A percentile compares a stretch with the other conserved stretches of the same genome.
phyloP scores from a whole-genome alignment of 2,888 invertebrate species.

The Rhodophaea formosa region DNA sequence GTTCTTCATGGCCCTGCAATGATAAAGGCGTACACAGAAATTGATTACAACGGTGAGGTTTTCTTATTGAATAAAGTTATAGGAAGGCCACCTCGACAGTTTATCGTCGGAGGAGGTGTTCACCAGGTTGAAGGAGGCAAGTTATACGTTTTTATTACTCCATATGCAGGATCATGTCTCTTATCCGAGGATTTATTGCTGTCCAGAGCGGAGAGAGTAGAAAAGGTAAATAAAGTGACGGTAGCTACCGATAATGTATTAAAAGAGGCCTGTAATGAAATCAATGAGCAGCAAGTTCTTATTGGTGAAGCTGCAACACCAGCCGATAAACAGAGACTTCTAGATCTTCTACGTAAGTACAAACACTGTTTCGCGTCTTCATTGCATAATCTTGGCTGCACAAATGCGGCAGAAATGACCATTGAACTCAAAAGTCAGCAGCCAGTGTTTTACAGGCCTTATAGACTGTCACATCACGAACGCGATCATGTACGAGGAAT shows the following conservation, averaged over 20 bases:
- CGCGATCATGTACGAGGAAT: conserved; percentile 29
- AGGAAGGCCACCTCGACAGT: neutral
- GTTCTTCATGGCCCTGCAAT: neutral
- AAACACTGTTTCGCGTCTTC: conserved; percentile 28
- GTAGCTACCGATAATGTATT: too few species aligned
- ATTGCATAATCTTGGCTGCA: conserved; percentile 27
- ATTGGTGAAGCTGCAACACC: neutral
- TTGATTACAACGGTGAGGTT: neutral
- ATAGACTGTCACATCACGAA: conserved; percentile 29
- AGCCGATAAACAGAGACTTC: conserved; percentile 15
- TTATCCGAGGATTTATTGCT: too few species aligned
- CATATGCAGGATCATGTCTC: too few species aligned
- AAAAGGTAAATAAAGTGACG: too few species aligned
- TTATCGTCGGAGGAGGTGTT: too few species aligned
- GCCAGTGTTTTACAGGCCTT: conserved; percentile 31
- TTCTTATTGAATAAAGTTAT: neutral
- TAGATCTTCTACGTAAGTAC: conserved; percentile 7
- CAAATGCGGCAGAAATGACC: conserved; percentile 19
- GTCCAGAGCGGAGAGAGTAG: too few species aligned
- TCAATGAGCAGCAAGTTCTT: too few species aligned
- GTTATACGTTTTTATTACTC: too few species aligned
- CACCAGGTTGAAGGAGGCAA: too few species aligned
- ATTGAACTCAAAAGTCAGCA: conserved; percentile 21
- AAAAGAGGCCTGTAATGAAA: too few species aligned
- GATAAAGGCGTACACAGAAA: neutral